A percentile compares a stretch with the other conserved stretches of the same genome.
Evolutionary conservation across 2,888 invertebrate genomes (phyloP).

Genomic region (Macroteleia sp.): DNA sequence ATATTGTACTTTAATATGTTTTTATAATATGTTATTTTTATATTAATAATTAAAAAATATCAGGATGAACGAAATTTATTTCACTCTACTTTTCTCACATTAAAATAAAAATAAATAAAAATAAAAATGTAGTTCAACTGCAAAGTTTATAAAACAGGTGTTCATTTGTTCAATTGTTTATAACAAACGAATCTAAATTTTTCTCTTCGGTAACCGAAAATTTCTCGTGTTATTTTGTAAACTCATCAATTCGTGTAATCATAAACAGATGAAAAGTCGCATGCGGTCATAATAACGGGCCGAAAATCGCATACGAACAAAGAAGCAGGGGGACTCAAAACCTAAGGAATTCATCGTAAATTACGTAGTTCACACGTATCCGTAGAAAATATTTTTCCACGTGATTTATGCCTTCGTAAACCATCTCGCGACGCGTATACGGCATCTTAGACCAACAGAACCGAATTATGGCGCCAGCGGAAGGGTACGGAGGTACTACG

Average conservation of each 20-base stretch:
- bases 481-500: constrained; percentile 61
- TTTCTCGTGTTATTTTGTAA: too few species aligned
- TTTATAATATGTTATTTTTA: constrained; percentile 1
- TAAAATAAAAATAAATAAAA: too few species aligned
- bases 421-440: constrained; percentile 63
- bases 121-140: too few species aligned
- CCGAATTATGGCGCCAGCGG: constrained; percentile 60
- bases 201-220: too few species aligned
- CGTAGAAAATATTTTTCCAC: constrained; percentile 62
- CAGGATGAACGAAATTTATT: too few species aligned
- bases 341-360: constrained; percentile 59
- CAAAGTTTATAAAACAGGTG: too few species aligned
- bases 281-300: constrained; percentile 28
- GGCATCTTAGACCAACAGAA: constrained; percentile 64
- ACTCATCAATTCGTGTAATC: background rate
- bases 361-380: constrained; percentile 62
- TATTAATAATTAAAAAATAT: too few species aligned
- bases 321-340: constrained; percentile 32
- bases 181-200: too few species aligned
- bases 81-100: too few species aligned
- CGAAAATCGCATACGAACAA: constrained; percentile 31
- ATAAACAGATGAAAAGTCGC: constrained; percentile 31
- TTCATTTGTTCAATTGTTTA: too few species aligned
- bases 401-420: constrained; percentile 65
- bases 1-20: constrained; percentile 7